Evolutionary conservation across 2,888 invertebrate species (phyloP).

Genomic region (Thyatira batis): DNA sequence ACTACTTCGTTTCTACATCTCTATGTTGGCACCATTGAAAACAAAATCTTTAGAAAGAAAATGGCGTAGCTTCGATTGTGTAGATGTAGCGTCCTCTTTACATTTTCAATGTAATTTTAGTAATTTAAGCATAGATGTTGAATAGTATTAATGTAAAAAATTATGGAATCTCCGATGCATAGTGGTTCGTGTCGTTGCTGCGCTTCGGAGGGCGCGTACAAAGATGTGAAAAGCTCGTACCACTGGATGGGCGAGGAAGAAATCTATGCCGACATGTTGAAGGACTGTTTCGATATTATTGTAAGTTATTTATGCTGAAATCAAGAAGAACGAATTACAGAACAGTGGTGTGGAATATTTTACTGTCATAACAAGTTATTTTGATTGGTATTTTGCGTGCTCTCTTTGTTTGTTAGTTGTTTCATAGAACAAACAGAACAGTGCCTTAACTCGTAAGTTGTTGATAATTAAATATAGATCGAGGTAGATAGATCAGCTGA

Average conservation of each 20-base stretch:
- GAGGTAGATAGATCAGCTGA: too few species aligned
- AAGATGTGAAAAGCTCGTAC: conserved; percentile 64
- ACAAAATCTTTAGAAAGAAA: conserved; percentile 36
- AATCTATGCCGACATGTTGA: conserved; percentile 70
- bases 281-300: conserved; percentile 69
- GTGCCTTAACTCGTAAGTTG: too few species aligned
- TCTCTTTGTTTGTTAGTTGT: too few species aligned
- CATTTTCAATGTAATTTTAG: conserved; percentile 23
- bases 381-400: too few species aligned
- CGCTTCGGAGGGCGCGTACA: conserved; percentile 69
- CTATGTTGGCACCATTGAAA: conserved; percentile 13
- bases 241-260: conserved; percentile 76
- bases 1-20: too few species aligned
- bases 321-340: background rate
- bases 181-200: conserved; percentile 74
- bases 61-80: conserved; percentile 52
- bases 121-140: conserved; percentile 39
- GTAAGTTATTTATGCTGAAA: conserved; percentile 30
- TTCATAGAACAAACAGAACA: too few species aligned
- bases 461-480: too few species aligned
- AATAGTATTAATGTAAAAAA: conserved; percentile 24
- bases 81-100: conserved; percentile 47
- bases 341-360: too few species aligned
- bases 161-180: conserved; percentile 56
- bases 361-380: too few species aligned